Evolutionary conservation across 2,888 invertebrate genomes (phyloP).

Genomic region (Phengaris arion): DNA sequence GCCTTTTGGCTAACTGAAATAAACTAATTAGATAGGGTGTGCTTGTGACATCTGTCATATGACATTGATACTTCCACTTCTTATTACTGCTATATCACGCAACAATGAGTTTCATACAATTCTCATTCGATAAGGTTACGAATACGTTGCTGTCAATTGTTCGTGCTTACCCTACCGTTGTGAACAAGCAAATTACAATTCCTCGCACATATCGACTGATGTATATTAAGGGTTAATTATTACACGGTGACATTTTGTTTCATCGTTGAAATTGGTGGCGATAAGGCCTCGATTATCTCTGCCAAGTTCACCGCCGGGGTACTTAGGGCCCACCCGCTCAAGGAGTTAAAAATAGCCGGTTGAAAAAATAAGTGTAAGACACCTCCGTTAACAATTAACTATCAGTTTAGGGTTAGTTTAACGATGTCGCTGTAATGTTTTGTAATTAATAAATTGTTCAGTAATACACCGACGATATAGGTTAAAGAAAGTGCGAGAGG

Average conservation of each 20-base stretch:
- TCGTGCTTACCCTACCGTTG: not conserved
- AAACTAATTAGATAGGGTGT: no score
- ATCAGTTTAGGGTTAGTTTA: constrained; percentile 20
- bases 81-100: no score
- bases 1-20: no score
- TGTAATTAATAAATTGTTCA: constrained; percentile 16
- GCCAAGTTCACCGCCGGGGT: not conserved
- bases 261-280: not conserved
- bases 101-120: no score
- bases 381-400: constrained; percentile 1
- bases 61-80: no score
- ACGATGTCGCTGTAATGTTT: constrained; percentile 10
- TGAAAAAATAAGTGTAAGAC: constrained; percentile 13
- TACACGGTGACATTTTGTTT: not conserved
- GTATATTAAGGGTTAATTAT: constrained; percentile 5
- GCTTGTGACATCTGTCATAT: no score
- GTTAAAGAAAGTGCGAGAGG: not conserved
- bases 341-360: not conserved
- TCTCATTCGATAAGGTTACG: no score
- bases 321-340: not conserved
- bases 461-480: not conserved
- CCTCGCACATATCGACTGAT: not conserved
- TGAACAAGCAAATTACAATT: not conserved
- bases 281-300: not conserved
- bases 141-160: no score